Conservation (phyloP, 2,888 invertebrate genomes). For the Odontothrips loti region DNA sequence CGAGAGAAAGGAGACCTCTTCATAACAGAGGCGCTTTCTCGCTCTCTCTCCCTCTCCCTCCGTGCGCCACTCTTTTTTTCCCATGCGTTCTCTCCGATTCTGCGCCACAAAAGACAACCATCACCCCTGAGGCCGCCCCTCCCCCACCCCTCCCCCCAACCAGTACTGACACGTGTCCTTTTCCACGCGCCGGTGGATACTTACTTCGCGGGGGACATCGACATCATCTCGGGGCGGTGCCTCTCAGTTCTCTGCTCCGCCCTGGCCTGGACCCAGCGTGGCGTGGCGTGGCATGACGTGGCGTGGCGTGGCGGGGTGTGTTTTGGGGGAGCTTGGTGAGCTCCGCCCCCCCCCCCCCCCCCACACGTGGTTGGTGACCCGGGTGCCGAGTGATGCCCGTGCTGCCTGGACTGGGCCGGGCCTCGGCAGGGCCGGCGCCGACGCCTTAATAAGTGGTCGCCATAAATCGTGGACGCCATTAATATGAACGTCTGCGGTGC, state of each 20-base stretch:
- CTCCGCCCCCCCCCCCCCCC: not conserved
- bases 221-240: too few relatives aligned
- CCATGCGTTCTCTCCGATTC: too few relatives aligned
- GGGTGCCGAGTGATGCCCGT: constrained; percentile 14
- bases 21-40: not conserved
- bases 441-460: constrained; percentile 14
- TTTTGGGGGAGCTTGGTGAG: too few relatives aligned
- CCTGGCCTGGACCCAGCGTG: not conserved
- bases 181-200: too few relatives aligned
- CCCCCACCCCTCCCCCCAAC: too few relatives aligned
- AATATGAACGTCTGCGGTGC: constrained; percentile 23
- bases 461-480: constrained; percentile 22
- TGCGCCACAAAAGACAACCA: too few relatives aligned
- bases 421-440: not conserved
- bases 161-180: too few relatives aligned
- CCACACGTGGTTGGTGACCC: not conserved
- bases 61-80: not conserved
- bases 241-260: too few relatives aligned
- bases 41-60: not conserved
- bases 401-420: too few relatives aligned
- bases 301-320: not conserved
- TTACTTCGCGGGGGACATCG: too few relatives aligned
- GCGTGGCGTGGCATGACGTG: not conserved
- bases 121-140: too few relatives aligned
- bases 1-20: too few relatives aligned